These are phyloP conservation scores for Aplochiton taeniatus DNA, from an alignment of 2,797 vertebrate species.

Conservation along the genomic window DNA sequence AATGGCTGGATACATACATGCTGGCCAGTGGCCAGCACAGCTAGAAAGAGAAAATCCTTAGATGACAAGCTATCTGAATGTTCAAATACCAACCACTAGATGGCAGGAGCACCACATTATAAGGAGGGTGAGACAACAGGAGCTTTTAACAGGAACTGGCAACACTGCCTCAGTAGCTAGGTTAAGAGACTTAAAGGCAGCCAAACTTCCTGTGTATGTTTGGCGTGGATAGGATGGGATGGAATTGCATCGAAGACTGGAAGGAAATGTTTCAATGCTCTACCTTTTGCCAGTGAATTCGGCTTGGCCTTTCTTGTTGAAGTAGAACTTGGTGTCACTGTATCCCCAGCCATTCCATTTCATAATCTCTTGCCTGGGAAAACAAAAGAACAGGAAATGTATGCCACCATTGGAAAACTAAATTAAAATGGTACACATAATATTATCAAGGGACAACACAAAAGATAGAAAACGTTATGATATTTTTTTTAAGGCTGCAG, in stretches of 20 bases:
- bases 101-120: conserved; percentile 72
- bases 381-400: conserved; percentile 25
- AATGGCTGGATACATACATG: too few species aligned
- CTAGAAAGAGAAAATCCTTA: conserved; percentile 8
- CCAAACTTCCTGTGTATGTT: too few species aligned
- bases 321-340: conserved; percentile 91
- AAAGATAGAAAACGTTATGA: too few species aligned
- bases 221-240: background rate
- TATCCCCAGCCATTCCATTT: conserved; percentile 99
- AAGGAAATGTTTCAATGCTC: conserved; percentile 8
- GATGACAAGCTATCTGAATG: conserved; percentile 15
- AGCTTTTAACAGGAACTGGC: conserved; percentile 28
- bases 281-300: conserved; percentile 98
- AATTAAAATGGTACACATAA: background rate
- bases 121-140: conserved; percentile 23
- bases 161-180: background rate
- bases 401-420: background rate
- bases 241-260: background rate
- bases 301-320: conserved; percentile 96
- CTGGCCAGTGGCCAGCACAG: too few species aligned
- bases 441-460: conserved; percentile 4
- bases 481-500: too few species aligned
- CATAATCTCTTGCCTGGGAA: conserved; percentile 91
- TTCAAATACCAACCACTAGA: conserved; percentile 67
- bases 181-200: too few species aligned